Evolutionary conservation across 2,113 vertebrate species (phyloP), one percentile per base, ranked within the genome.

Genomic region (Emberiza fucata): DNA sequence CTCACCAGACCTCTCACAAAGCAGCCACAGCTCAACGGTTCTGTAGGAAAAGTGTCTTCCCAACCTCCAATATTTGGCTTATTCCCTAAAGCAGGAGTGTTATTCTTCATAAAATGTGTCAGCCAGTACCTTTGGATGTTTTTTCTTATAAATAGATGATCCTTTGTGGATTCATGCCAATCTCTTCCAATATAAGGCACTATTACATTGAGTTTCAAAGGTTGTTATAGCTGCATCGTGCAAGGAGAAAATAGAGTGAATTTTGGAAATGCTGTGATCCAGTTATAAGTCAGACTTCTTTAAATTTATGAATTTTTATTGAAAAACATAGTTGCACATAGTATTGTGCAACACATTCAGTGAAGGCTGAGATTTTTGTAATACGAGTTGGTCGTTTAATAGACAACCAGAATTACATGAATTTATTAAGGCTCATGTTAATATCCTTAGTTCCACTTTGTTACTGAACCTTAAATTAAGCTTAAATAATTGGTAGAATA

Each of bases 21-120:
- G n/a, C 57, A 81, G 84, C 57, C 54, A 72, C 73, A 75, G 84
- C 70, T 91, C 50, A 73, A 3, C 45, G 29, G 56, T 59, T 86
- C 59, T 63, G 47, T 56, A 75, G 82, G 51, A 90, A 88, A 92
- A 83, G 24, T 3, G 0, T 88, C 64, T 95, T 91, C 66, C 63
- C 31, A 86, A 18, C 75, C 77, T 70, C 56, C 50, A 82, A 8
- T 44, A 83, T 56, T 88, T 90, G 94, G 72, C 76, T 88, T 90
- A 88, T 92, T 94, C 69, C 76, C 68, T 90, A 35, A 75, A 86
- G 39, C 35, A 60, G 31, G n/a, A 68, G 59, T 42, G 69, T 68
- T 86, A 71, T 88, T 80, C 56, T 44, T 92, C 73, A 78, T 83
- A 82, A 95, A 93, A 93, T 80, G 28, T 92, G 84, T 94, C 85